Percentiles rank a stretch among this genome's conserved stretches.
Evolutionary conservation across 35 echinoderm and acorn worm genomes (phyloP).

Genomic region (Stichopus chloronotus): DNA sequence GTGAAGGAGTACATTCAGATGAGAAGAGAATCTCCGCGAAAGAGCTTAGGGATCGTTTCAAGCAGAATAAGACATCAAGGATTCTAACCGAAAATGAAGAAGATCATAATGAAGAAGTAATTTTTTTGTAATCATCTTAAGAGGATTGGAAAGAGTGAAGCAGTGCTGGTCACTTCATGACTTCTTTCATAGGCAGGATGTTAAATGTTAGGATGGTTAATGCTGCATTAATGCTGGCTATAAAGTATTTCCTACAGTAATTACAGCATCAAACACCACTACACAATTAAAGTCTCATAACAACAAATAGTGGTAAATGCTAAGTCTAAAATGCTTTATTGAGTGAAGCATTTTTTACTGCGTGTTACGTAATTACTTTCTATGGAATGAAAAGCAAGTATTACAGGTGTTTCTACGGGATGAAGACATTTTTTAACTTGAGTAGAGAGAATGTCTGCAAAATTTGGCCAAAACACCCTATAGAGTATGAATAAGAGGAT

Average conservation of each 20-base stretch:
- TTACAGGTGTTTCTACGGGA: too few relatives aligned
- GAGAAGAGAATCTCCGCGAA: not conserved
- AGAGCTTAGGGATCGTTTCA: constrained; percentile 31
- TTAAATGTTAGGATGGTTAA: not conserved
- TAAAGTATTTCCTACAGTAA: not conserved
- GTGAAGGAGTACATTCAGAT: not conserved
- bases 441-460: too few relatives aligned
- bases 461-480: too few relatives aligned
- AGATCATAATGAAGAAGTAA: constrained; percentile 13
- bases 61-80: constrained; percentile 4
- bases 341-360: too few relatives aligned
- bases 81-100: not conserved
- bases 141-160: not conserved
- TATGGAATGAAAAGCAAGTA: too few relatives aligned
- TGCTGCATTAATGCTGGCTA: not conserved
- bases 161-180: not conserved
- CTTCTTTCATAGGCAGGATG: not conserved
- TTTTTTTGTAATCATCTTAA: constrained; percentile 1
- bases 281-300: too few relatives aligned
- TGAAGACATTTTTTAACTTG: too few relatives aligned
- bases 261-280: not conserved
- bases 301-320: too few relatives aligned
- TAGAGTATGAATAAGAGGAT: too few relatives aligned
- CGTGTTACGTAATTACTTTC: too few relatives aligned
- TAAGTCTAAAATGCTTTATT: too few relatives aligned